Conservation (phyloP, 2,113 vertebrate genomes). For the Elachura formosa region DNA sequence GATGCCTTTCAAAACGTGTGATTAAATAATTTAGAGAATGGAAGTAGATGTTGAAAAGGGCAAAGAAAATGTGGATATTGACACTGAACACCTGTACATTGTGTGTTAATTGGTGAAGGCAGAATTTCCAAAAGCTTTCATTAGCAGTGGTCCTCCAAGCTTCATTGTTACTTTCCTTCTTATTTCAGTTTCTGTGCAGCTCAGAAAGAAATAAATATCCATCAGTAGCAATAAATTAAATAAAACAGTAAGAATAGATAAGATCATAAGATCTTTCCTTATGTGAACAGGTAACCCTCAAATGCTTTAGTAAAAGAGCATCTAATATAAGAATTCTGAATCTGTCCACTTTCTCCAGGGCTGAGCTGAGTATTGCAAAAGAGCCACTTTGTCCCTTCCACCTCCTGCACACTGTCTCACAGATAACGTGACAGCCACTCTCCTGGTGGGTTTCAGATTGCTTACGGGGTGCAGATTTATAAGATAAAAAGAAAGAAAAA, state of each 20-base stretch:
- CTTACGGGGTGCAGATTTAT: background rate
- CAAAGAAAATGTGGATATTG: background rate
- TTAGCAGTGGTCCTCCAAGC: background rate
- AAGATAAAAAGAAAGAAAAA: background rate
- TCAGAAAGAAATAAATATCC: background rate
- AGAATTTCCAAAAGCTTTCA: background rate
- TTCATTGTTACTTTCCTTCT: background rate
- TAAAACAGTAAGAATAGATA: background rate
- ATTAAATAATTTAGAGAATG: background rate
- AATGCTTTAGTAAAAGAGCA: background rate
- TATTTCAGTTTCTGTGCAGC: background rate
- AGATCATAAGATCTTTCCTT: background rate
- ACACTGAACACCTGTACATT: background rate
- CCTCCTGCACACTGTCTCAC: background rate
- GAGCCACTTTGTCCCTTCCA: background rate
- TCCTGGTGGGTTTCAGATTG: background rate
- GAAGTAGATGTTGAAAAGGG: background rate
- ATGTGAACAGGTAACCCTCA: background rate
- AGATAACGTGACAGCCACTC: background rate
- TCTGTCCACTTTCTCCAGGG: background rate
- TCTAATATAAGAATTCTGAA: background rate
- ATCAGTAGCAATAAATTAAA: background rate
- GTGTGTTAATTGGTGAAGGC: background rate
- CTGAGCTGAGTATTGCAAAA: background rate
- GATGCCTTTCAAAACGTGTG: background rate